Conservation (phyloP, 23 tunicate genomes). For the Pegea sp. region DNA sequence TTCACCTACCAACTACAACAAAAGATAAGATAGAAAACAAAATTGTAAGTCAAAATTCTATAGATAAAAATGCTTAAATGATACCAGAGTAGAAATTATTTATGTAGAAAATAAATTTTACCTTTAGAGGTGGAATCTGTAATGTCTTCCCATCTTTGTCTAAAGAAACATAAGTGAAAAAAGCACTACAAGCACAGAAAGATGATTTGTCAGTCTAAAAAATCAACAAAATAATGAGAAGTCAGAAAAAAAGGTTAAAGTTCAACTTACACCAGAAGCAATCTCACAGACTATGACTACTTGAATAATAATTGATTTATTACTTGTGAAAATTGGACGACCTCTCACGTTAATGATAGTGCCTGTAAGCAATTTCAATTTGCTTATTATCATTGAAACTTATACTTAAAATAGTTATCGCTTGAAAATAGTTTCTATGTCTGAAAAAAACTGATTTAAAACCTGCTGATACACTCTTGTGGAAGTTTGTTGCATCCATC, state of each 20-base stretch:
- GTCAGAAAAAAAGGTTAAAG: too few species aligned
- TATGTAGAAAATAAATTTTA: neutral
- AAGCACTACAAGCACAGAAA: conserved; percentile 33
- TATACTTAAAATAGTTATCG: too few species aligned
- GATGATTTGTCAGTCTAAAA: neutral
- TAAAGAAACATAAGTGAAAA: conserved; percentile 36
- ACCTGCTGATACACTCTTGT: conserved; percentile 16
- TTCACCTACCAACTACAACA: neutral
- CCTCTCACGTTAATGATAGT: conserved; percentile 37
- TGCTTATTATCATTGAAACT: too few species aligned
- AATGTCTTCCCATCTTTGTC: conserved; percentile 10
- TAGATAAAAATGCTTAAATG: neutral
- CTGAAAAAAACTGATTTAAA: neutral
- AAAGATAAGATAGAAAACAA: neutral
- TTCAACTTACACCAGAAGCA: neutral
- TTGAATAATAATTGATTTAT: conserved; percentile 54
- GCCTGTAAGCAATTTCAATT: conserved; percentile 6
- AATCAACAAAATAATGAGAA: too few species aligned
- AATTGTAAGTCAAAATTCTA: neutral
- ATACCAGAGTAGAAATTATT: neutral
- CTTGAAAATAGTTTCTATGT: too few species aligned
- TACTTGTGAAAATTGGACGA: conserved; percentile 66
- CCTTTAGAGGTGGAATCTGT: conserved; percentile 22
- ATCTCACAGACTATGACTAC: conserved; percentile 55
- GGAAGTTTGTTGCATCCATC: conserved; percentile 69